Evolutionary conservation across 2,888 invertebrate species (phyloP).

Genomic region (Seira sanloemensis): DNA sequence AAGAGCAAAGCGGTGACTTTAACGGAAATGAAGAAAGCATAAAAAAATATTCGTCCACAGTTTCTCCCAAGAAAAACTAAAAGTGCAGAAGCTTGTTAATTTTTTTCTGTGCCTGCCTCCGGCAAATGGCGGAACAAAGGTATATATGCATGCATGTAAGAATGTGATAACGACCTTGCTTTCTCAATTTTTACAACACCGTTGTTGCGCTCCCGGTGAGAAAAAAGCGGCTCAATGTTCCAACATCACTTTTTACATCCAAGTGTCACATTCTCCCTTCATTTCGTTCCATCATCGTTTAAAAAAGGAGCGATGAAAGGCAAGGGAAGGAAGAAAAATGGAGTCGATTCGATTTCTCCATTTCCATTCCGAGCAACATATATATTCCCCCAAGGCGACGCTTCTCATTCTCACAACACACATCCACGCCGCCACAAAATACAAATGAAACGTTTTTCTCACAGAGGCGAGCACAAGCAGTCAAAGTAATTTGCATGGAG

Average conservation of each 20-base stretch:
- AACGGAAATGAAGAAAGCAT: not conserved
- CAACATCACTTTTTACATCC: not conserved
- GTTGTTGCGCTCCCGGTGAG: too few species aligned
- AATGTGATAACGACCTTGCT: not conserved
- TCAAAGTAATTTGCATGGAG: not conserved
- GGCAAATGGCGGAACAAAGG: not conserved
- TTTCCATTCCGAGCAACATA: not conserved
- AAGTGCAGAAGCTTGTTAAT: constrained; percentile 1
- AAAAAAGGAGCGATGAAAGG: not conserved
- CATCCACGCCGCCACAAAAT: too few species aligned
- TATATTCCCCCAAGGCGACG: not conserved
- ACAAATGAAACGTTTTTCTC: not conserved
- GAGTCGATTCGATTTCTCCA: not conserved
- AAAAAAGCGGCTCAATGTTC: too few species aligned
- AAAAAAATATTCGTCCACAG: not conserved
- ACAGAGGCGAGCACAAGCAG: not conserved
- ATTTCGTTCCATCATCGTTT: not conserved
- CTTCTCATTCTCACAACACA: not conserved
- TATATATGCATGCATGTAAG: not conserved
- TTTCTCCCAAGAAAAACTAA: not conserved
- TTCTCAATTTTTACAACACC: not conserved
- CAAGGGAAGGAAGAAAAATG: not conserved
- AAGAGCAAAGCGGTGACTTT: too few species aligned
- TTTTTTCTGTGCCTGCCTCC: not conserved
- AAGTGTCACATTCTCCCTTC: not conserved